phyloP scores from a whole-genome alignment of 2,888 invertebrate genomes.

The Sphaerophoria rueppellii region DNA sequence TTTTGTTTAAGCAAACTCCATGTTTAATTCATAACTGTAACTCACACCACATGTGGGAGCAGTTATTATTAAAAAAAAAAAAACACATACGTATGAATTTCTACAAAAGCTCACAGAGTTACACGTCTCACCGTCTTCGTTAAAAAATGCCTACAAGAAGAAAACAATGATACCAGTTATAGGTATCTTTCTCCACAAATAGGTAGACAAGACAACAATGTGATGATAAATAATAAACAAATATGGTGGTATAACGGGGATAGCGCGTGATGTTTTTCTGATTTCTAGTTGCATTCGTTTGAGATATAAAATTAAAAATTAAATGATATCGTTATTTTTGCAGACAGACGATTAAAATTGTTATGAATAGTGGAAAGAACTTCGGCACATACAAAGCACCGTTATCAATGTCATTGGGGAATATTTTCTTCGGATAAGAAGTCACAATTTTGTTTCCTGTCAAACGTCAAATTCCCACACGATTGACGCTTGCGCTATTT shows the following conservation, averaged over 20 bases:
- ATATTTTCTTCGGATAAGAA: too few relatives aligned
- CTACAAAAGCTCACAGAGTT: not conserved
- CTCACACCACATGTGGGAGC: conserved; percentile 70
- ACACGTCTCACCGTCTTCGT: conserved; percentile 20
- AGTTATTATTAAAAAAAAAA: conserved; percentile 48
- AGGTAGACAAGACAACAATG: conserved; percentile 1
- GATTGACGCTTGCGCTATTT: too few relatives aligned
- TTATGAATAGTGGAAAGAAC: not conserved
- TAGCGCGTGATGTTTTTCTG: conserved; percentile 43
- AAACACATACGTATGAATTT: not conserved
- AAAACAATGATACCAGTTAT: conserved; percentile 14
- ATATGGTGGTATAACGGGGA: conserved; percentile 37
- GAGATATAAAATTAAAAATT: not conserved
- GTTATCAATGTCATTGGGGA: too few relatives aligned
- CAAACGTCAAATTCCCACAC: too few relatives aligned
- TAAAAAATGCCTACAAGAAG: conserved; percentile 11
- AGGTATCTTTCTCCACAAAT: conserved; percentile 6
- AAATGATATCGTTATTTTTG: not conserved
- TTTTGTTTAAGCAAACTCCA: conserved; percentile 24
- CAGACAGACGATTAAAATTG: too few relatives aligned
- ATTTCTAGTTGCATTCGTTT: conserved; percentile 47
- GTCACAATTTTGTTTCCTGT: too few relatives aligned
- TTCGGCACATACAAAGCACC: not conserved
- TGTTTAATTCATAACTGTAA: conserved; percentile 66
- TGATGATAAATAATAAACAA: conserved; percentile 46